These are phyloP conservation scores for Oscheius sp. DNA, from an alignment of 1,140 invertebrate species.

Conservation along the genomic window DNA sequence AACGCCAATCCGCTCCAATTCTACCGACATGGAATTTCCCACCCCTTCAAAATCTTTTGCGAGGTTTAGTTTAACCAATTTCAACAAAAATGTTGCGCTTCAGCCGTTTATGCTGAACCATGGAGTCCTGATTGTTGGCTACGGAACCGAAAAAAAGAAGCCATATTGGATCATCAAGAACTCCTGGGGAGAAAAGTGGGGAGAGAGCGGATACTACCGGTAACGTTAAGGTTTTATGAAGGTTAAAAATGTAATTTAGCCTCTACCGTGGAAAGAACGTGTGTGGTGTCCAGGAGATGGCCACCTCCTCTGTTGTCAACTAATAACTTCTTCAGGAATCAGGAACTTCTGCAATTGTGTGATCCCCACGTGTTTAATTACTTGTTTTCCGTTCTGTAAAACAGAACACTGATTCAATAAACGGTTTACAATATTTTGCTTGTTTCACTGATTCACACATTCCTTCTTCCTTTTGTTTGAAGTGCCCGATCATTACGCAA, in stretches of 20 bases:
- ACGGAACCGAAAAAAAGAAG: conserved; percentile 75
- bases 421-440: no score
- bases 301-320: conserved; percentile 76
- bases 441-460: neutral
- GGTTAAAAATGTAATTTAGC: conserved; percentile 60
- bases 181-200: conserved; percentile 73
- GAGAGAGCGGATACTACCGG: conserved; percentile 78
- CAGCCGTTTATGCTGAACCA: conserved; percentile 68
- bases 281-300: conserved; percentile 87
- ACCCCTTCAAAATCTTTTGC: conserved; percentile 86
- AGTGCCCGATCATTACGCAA: neutral
- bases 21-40: conserved; percentile 91
- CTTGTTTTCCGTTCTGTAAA: no score
- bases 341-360: no score
- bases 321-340: no score
- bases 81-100: no score
- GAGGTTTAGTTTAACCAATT: no score
- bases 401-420: no score
- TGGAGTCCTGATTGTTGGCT: conserved; percentile 86
- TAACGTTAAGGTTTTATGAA: neutral
- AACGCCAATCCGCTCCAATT: conserved; percentile 98
- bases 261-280: conserved; percentile 89
- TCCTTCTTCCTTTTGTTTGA: neutral
- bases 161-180: conserved; percentile 93
- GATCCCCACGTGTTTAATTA: no score